Percentiles rank a stretch among this genome's conserved stretches.
Conservation (phyloP, 2,113 vertebrate species). For the Corvus moneduloides region DNA sequence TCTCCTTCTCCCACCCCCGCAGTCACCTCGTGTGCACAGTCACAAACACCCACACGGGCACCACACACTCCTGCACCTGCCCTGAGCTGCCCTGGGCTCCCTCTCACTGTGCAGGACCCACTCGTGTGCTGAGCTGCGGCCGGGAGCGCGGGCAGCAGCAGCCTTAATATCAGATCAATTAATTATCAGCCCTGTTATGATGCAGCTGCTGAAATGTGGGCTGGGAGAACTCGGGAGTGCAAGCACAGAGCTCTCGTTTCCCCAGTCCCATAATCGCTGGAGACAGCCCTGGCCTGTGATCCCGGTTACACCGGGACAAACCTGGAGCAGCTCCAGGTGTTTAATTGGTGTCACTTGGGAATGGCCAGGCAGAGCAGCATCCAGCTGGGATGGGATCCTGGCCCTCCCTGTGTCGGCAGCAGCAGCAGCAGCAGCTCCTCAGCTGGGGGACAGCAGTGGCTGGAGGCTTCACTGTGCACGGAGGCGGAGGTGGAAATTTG, state of each 20-base stretch:
- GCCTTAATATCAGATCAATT: constrained; percentile 15
- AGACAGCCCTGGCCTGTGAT: background rate
- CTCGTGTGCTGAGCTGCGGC: background rate
- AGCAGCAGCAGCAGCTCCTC: background rate
- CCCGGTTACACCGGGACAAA: background rate
- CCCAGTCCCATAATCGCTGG: background rate
- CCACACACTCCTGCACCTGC: fast-evolving
- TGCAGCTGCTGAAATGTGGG: constrained; percentile 41
- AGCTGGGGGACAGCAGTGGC: background rate
- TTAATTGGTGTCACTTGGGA: background rate
- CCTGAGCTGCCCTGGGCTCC: background rate
- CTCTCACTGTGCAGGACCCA: fast-evolving
- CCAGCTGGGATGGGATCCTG: background rate
- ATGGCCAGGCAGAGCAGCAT: background rate
- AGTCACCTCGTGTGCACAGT: fast-evolving
- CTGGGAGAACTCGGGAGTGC: background rate
- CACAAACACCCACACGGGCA: fast-evolving
- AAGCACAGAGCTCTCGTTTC: background rate
- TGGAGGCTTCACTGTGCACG: fast-evolving
- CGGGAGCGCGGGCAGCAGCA: background rate
- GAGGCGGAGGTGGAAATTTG: background rate
- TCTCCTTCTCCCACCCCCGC: background rate
- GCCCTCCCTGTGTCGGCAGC: fast-evolving
- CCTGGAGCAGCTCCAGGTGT: background rate
- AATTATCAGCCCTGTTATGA: constrained; percentile 18